Evolutionary conservation across 2,888 invertebrate genomes (phyloP).

Genomic region (Calameuta pallipes): DNA sequence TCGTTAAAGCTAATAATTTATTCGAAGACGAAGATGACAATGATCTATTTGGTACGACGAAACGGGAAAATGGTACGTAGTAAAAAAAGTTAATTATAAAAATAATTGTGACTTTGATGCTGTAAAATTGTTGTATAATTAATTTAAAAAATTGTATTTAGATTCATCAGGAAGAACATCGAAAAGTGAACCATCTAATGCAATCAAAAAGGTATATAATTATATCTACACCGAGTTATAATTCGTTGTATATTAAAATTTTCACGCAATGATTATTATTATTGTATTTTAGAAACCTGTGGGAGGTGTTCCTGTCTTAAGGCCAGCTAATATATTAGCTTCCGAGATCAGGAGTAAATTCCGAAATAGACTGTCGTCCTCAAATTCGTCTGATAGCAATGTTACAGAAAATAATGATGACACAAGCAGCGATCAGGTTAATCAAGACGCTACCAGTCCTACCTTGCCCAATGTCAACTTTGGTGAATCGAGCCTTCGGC

Average conservation of each 20-base stretch:
- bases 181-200: neutral
- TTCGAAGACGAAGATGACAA: slow-evolving; percentile 52
- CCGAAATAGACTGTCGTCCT: slow-evolving; percentile 40
- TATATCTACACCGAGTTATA: neutral
- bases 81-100: neutral
- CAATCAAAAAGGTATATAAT: slow-evolving; percentile 30
- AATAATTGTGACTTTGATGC: neutral
- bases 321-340: slow-evolving; percentile 53
- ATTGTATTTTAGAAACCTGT: slow-evolving; percentile 70
- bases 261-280: slow-evolving; percentile 5
- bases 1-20: slow-evolving; percentile 39
- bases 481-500: neutral
- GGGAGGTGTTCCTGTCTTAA: slow-evolving; percentile 73
- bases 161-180: neutral
- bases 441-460: neutral
- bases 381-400: slow-evolving; percentile 47
- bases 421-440: slow-evolving; percentile 2
- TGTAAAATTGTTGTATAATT: neutral
- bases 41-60: slow-evolving; percentile 44
- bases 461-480: neutral
- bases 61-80: slow-evolving; percentile 20
- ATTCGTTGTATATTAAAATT: neutral
- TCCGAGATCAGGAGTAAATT: slow-evolving; percentile 43
- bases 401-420: slow-evolving; percentile 28
- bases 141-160: neutral